Base-by-base conservation (phyloP, 2,113 vertebrate genomes). In the Gasterosteus aculeatus region DNA sequence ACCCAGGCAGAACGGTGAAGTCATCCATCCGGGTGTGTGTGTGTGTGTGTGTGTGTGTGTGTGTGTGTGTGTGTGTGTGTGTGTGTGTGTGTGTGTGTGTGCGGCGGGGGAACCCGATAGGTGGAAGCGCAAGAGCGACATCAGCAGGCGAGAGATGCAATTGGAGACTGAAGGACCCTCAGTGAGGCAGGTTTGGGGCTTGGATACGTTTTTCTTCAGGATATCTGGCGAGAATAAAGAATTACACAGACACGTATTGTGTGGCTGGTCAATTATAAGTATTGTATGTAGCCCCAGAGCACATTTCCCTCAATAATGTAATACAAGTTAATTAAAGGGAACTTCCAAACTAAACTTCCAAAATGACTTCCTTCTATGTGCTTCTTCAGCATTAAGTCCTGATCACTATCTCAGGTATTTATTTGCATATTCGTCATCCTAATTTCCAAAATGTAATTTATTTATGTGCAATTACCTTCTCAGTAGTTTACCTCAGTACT, bases 1-100 rank as follows among this genome's bases (percentile, higher is more conserved):
- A 96, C 96, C 96, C 95, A 88, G 94, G 94, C 94, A 94, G 95
- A 96, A 94, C 93, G 94, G 95, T 97, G 97, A 97, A 97, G 96
- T 97, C 96, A 98, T 98, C 94, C 94, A 97, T 95, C 96, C 95
- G 95, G 95, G 95, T 88, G 91, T 93, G 94, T 87, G 80, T 79
- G 91, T 81, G 61, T 39, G 19, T 77, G 86, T 66, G 88, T 77
- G 68, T 82, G 67, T 59, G 72, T 65, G 59, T 42, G 59, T 22
- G 59, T 61, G 35, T 6, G 26, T 60, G 29, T 22, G 35, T n/a
- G 59, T 61, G 72, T 61, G 72, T 51, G 75, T 56, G 85, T 79
- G 84, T 78, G 84, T 65, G 72, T 62, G 69, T 42, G 87, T 29
- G n/a, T n/a, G n/a, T n/a, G 75, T 16, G 11, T 22, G 68, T 71